Percentiles rank a stretch among this genome's conserved stretches.
Evolutionary conservation across 2,888 invertebrate genomes (phyloP).

Genomic region (Habrosyne pyritoides): DNA sequence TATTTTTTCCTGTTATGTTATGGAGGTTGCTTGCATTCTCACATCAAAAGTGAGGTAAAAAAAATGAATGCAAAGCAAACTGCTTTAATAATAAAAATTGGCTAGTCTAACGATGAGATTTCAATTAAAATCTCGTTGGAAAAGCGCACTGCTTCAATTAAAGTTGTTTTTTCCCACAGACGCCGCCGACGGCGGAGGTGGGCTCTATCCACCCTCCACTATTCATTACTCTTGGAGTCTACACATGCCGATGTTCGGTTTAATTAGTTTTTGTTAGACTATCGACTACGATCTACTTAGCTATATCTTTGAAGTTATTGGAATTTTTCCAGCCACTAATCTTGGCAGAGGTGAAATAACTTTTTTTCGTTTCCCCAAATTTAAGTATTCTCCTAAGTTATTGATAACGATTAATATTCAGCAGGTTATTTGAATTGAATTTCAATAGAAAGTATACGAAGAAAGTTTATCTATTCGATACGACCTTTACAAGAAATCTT

Average conservation of each 20-base stretch:
- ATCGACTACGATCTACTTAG: constrained; percentile 49
- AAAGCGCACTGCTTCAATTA: constrained; percentile 64
- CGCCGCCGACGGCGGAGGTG: constrained; percentile 36
- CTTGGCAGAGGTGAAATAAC: constrained; percentile 24
- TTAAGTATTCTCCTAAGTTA: constrained; percentile 10
- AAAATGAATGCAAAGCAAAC: background rate
- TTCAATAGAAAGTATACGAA: background rate
- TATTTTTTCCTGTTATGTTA: no score
- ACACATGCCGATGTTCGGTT: constrained; percentile 72
- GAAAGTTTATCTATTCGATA: background rate
- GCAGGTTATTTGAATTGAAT: constrained; percentile 3
- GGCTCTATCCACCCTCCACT: constrained; percentile 44
- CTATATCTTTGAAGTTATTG: constrained; percentile 44
- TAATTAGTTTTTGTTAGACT: constrained; percentile 74
- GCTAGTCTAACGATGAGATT: constrained; percentile 39
- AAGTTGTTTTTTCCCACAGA: constrained; percentile 59
- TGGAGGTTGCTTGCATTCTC: no score
- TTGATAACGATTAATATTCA: constrained; percentile 7
- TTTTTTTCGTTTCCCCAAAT: constrained; percentile 20
- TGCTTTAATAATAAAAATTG: constrained; percentile 1
- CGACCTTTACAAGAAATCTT: background rate
- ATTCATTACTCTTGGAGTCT: constrained; percentile 67
- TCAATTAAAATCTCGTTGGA: constrained; percentile 56
- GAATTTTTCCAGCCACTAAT: constrained; percentile 32
- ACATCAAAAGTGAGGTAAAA: no score